Base-by-base conservation (phyloP, 1,140 invertebrate species). In the Octopus bimaculoides region DNA sequence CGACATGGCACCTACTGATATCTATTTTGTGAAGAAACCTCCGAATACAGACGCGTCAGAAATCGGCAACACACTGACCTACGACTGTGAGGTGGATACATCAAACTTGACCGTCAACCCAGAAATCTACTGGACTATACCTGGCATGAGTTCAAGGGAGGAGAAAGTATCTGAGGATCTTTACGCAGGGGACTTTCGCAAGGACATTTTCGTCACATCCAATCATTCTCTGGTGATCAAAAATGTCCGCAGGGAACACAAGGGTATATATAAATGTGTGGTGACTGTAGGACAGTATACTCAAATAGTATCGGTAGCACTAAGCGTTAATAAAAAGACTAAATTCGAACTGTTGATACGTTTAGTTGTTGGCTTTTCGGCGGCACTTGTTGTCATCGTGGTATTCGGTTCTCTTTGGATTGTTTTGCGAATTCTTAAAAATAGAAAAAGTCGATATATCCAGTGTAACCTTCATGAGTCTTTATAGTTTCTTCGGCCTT, bases 91-190 rank as follows among this genome's bases (percentile, higher is more conserved):
- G 41, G 74, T 52, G 74, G 74, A 71, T 5, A 71, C 66, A 17
- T 71, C 66, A 20, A 71, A 71, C 26, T 2, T 71, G 6, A 71
- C 74, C n/a, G 74, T 52, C 20, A 52, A 75, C 41, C 66, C 66
- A 20, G 66, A 71, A 71, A 71, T 71, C 14, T 71, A 71, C 74
- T 75, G 74, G 74, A 75, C 74, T 26, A 52, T 52, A 75, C 74
- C 74, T 5, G 74, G 41, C 6, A 12, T 10, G n/a, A 52, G 20
- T 41, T 12, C 74, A n/a, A 53, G 14, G 41, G 74, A 75, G 66
- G 3, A 71, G 26, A 71, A 71, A 71, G 66, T 14, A 71, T 4
- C 66, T 5, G 66, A 71, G 66, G 66, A 71, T 71, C 26, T 71
- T 6, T 71, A 71, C 66, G 17, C 66, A 0, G 66, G 66, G 0